Conservation (phyloP, 2,888 invertebrate species). For the Epistrophe eligans region DNA sequence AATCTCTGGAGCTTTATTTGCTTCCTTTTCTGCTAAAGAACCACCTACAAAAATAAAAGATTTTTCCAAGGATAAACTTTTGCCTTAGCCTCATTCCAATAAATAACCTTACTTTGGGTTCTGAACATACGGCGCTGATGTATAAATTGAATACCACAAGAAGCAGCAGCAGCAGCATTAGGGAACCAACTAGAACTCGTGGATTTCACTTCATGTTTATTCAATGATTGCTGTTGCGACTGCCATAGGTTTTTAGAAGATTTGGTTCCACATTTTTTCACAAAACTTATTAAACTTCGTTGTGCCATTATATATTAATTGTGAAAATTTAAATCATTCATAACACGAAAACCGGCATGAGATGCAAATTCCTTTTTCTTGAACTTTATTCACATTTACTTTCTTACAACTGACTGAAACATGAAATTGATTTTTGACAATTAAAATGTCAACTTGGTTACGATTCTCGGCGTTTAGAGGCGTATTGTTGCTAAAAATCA, state of each 20-base stretch:
- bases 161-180: not conserved
- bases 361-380: constrained; percentile 17
- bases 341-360: constrained; percentile 30
- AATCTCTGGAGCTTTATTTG: constrained; percentile 79
- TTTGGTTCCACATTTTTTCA: constrained; percentile 48
- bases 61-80: not conserved
- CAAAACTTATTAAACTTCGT: constrained; percentile 58
- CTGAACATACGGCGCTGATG: constrained; percentile 44
- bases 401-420: not conserved
- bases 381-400: not conserved
- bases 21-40: constrained; percentile 38
- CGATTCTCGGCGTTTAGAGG: not conserved
- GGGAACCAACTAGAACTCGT: not conserved
- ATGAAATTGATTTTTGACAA: constrained; percentile 13
- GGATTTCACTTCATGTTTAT: constrained; percentile 48
- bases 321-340: constrained; percentile 42
- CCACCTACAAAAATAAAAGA: constrained; percentile 9
- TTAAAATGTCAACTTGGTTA: constrained; percentile 30
- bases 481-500: not conserved
- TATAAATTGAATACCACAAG: constrained; percentile 44
- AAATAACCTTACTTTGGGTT: constrained; percentile 73
- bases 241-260: constrained; percentile 43
- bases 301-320: constrained; percentile 62
- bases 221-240: constrained; percentile 51
- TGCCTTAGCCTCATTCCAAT: not conserved